Evolutionary conservation across 2,113 vertebrate species (phyloP).

Genomic region (Mastomys natalensis): DNA sequence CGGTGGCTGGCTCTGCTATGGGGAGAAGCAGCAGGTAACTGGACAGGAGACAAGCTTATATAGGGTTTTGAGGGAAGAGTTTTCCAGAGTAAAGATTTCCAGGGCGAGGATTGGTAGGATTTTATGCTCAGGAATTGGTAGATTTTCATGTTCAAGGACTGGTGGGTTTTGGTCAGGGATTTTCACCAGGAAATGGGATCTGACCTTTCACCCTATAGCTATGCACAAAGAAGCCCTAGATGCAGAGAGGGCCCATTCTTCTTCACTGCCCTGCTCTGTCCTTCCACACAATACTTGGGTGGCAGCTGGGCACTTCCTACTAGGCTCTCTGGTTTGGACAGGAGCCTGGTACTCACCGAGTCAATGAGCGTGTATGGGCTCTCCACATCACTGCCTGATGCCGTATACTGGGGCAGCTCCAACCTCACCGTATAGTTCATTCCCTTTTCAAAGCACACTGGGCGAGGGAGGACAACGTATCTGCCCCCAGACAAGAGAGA

Average conservation of each 20-base stretch:
- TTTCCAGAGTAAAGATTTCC: background rate
- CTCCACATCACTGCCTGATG: conserved; percentile 88
- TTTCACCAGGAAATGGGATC: background rate
- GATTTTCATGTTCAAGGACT: background rate
- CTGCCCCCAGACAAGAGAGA: conserved; percentile 82
- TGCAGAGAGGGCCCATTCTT: background rate
- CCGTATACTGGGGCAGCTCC: conserved; percentile 93
- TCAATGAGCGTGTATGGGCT: conserved; percentile 96
- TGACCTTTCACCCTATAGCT: background rate
- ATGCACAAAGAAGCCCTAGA: background rate
- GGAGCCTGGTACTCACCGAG: conserved; percentile 90
- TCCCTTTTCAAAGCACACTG: conserved; percentile 95
- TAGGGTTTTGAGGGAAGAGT: background rate
- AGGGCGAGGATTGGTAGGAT: background rate
- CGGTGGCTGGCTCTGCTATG: background rate
- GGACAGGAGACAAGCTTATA: background rate
- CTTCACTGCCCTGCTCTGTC: accelerated
- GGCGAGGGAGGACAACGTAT: conserved; percentile 91
- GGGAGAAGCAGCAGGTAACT: background rate
- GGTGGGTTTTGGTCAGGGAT: background rate
- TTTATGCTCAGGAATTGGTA: background rate
- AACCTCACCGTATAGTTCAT: conserved; percentile 96
- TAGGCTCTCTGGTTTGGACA: background rate
- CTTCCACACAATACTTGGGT: no score
- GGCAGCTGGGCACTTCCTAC: background rate